phyloP scores from a whole-genome alignment of 2,113 vertebrate species.

The Lagenorhynchus albirostris region DNA sequence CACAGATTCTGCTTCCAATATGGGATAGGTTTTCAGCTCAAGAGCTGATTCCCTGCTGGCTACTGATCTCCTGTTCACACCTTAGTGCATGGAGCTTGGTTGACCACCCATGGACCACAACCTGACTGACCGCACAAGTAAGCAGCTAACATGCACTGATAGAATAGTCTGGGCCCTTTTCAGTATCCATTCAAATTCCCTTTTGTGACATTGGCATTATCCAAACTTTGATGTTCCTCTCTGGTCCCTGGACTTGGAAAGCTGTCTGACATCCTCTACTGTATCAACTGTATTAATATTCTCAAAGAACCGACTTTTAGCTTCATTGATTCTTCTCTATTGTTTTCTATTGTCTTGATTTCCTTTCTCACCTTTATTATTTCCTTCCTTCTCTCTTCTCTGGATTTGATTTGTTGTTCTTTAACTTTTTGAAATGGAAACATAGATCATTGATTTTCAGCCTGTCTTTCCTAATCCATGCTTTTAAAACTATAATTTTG shows the following conservation, averaged over 20 bases:
- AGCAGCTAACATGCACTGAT: not conserved
- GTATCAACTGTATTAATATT: not conserved
- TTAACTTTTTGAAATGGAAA: constrained; percentile 19
- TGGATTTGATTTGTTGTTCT: constrained; percentile 10
- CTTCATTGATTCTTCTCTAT: not conserved
- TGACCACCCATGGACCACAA: not conserved
- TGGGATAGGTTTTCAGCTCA: not conserved
- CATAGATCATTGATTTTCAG: not conserved
- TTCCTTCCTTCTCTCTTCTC: not conserved
- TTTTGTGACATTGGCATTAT: not conserved
- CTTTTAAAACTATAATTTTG: not conserved
- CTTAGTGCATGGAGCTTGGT: not conserved
- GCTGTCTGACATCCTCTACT: not conserved
- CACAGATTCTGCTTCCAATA: not conserved
- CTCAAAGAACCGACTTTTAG: not conserved
- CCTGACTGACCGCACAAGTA: not conserved
- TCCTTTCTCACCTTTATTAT: not conserved
- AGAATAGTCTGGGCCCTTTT: not conserved
- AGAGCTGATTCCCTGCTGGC: not conserved
- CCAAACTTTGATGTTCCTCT: not conserved
- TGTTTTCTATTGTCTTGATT: constrained; percentile 21
- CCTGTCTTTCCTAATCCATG: not conserved
- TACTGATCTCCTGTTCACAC: not conserved
- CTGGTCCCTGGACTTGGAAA: not conserved
- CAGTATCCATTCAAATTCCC: not conserved